Evolutionary conservation across 2,888 invertebrate species (phyloP).

Genomic region (Keiferia lycopersicella): DNA sequence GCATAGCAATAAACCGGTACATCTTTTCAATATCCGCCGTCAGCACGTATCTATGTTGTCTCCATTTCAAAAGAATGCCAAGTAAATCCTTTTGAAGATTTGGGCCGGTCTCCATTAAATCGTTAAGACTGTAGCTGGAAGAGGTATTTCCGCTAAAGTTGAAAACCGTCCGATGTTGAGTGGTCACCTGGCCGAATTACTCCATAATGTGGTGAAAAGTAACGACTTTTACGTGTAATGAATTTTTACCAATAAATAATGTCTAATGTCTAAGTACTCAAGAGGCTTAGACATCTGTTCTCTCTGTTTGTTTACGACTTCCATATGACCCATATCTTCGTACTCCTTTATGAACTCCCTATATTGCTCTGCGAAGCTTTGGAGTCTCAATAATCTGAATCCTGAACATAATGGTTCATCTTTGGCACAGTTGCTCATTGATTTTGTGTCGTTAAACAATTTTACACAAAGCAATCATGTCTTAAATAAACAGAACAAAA

Average conservation of each 20-base stretch:
- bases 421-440: no score
- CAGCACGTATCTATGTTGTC: constrained; percentile 30
- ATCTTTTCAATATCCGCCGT: constrained; percentile 35
- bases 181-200: constrained; percentile 29
- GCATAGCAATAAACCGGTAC: constrained; percentile 30
- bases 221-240: no score
- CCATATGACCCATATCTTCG: constrained; percentile 23
- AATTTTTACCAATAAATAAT: no score
- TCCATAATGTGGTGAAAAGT: constrained; percentile 13
- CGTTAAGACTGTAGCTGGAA: constrained; percentile 16
- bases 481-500: no score
- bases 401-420: no score
- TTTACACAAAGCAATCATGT: no score
- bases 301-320: background rate
- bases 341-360: constrained; percentile 25
- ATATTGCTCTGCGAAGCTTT: constrained; percentile 1
- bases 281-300: no score
- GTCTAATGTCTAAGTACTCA: no score
- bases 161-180: constrained; percentile 25
- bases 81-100: constrained; percentile 33
- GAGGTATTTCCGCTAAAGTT: constrained; percentile 22
- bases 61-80: constrained; percentile 32
- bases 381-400: no score
- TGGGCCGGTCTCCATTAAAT: constrained; percentile 17
- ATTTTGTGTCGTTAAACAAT: no score